A percentile compares a stretch with the other conserved stretches of the same genome.
These are phyloP conservation scores for Zapornia atra DNA, from an alignment of 2,113 vertebrate species.

Conservation along the genomic window DNA sequence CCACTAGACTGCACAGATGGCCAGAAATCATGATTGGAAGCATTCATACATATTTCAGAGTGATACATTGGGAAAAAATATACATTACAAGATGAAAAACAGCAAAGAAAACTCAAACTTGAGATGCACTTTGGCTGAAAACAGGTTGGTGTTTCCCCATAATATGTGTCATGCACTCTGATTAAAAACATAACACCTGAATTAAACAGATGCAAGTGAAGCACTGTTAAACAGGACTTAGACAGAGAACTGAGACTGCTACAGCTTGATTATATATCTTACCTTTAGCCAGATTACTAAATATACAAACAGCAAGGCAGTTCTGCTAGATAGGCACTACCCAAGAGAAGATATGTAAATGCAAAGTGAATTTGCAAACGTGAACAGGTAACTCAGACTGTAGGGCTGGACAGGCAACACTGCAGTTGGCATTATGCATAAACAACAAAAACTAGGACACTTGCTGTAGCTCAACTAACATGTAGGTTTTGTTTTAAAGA, in stretches of 20 bases:
- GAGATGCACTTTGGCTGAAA: not conserved
- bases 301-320: not conserved
- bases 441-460: not conserved
- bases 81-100: not conserved
- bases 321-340: not conserved
- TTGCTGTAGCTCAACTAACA: not conserved
- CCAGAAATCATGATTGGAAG: not conserved
- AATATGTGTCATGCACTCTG: not conserved
- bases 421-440: not conserved
- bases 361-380: not conserved
- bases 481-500: not conserved
- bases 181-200: not conserved
- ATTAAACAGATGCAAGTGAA: not conserved
- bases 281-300: not conserved
- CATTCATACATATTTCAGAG: conserved; percentile 31
- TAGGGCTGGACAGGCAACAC: not conserved
- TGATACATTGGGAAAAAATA: not conserved
- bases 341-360: not conserved
- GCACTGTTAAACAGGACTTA: not conserved
- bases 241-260: not conserved
- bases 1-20: conserved; percentile 17
- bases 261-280: not conserved
- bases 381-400: not conserved
- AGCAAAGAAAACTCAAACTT: not conserved
- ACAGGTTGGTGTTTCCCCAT: not conserved